A percentile compares a stretch with the other conserved stretches of the same genome.
phyloP scores from a whole-genome alignment of 2,888 invertebrate species.

The Dynastes hyllus region DNA sequence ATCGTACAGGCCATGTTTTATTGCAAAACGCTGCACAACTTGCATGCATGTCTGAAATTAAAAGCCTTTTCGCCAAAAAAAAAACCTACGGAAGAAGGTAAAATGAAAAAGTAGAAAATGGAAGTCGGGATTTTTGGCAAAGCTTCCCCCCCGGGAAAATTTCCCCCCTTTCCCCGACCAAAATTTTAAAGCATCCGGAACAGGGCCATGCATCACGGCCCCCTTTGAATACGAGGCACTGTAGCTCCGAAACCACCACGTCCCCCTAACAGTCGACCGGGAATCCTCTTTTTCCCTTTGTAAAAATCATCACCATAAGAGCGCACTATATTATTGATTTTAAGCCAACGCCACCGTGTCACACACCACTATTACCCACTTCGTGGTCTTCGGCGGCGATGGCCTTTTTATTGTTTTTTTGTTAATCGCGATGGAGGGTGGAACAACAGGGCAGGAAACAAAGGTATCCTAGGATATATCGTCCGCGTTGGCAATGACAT shows the following conservation, averaged over 20 bases:
- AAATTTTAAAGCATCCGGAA: slow-evolving; percentile 56
- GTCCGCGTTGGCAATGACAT: slow-evolving; percentile 31
- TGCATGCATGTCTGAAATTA: not conserved
- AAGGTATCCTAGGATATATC: slow-evolving; percentile 36
- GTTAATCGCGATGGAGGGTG: slow-evolving; percentile 12
- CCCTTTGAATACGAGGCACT: too few relatives aligned
- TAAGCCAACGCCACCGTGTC: slow-evolving; percentile 26
- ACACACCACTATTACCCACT: slow-evolving; percentile 31
- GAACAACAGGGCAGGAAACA: slow-evolving; percentile 17
- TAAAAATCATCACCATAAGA: slow-evolving; percentile 33
- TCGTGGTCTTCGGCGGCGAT: slow-evolving; percentile 23
- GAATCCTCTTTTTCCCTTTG: too few relatives aligned
- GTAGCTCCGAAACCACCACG: too few relatives aligned
- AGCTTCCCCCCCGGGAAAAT: too few relatives aligned
- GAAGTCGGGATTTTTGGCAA: not conserved
- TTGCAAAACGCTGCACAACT: too few relatives aligned
- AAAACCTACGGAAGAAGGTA: not conserved
- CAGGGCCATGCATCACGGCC: slow-evolving; percentile 59
- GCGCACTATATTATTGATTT: slow-evolving; percentile 41
- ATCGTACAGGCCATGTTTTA: too few relatives aligned
- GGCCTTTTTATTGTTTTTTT: slow-evolving; percentile 37
- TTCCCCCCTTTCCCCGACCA: too few relatives aligned
- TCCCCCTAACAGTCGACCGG: slow-evolving; percentile 54
- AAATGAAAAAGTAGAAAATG: slow-evolving; percentile 24
- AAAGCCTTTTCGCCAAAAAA: not conserved